Evolutionary conservation across 2,113 vertebrate genomes (phyloP).

Genomic region (Progne subis): DNA sequence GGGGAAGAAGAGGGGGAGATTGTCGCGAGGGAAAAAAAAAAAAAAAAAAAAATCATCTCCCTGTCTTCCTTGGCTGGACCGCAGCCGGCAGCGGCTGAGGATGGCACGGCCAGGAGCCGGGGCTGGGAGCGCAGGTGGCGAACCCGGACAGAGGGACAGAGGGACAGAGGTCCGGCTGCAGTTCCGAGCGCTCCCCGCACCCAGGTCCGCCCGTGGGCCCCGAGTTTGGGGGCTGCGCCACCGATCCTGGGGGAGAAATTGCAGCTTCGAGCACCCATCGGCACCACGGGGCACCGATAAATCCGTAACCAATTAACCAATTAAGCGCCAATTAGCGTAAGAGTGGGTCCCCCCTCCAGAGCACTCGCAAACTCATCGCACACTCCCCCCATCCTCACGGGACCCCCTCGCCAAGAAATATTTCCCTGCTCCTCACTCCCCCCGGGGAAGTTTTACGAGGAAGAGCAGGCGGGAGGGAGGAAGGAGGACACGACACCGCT

Average conservation of each 20-base stretch:
- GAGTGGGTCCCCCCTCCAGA: background rate
- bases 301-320: background rate
- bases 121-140: accelerated
- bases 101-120: background rate
- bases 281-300: background rate
- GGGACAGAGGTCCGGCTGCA: background rate
- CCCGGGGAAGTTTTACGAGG: background rate
- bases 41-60: background rate
- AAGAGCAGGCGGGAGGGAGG: background rate
- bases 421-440: background rate
- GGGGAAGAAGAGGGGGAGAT: accelerated
- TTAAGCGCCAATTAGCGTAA: background rate
- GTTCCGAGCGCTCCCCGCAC: accelerated
- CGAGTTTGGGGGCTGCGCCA: background rate
- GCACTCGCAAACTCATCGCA: background rate
- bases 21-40: background rate
- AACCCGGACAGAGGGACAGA: accelerated
- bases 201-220: background rate
- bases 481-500: slow-evolving; percentile 67
- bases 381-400: background rate
- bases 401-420: background rate
- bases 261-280: background rate
- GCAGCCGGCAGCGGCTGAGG: background rate
- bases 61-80: accelerated
- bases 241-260: accelerated